phyloP scores from a whole-genome alignment of 2,888 invertebrate species.

The Ormyrus thymus region DNA sequence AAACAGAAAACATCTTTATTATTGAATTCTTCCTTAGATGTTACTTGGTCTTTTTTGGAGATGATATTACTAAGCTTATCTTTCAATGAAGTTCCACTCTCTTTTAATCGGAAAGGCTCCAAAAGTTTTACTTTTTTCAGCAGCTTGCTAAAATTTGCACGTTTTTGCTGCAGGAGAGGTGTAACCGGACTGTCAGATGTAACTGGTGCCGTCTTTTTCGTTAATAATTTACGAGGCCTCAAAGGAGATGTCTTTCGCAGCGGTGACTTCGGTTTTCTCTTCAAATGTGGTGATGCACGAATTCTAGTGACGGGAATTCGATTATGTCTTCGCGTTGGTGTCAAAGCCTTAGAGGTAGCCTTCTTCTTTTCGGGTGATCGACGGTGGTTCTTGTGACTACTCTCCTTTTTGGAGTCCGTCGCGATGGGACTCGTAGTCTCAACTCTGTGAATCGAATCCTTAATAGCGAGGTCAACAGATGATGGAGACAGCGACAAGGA shows the following conservation, averaged over 20 bases:
- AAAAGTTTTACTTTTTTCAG: conserved; percentile 68
- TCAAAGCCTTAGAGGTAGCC: not conserved
- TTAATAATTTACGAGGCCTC: not conserved
- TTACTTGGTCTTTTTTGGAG: not conserved
- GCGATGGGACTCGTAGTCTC: not conserved
- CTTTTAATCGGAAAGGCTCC: conserved; percentile 63
- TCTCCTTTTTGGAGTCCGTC: conserved; percentile 10
- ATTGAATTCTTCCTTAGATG: no score
- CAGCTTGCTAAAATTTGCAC: conserved; percentile 61
- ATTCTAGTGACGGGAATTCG: conserved; percentile 7
- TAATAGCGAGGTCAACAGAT: conserved; percentile 30
- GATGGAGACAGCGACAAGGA: conserved; percentile 19
- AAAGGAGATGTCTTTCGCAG: conserved; percentile 14
- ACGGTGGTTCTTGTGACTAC: conserved; percentile 3
- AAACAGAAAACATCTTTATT: no score
- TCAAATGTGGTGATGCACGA: not conserved
- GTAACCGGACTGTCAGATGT: conserved; percentile 4
- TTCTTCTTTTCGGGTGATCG: conserved; percentile 33
- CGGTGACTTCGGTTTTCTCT: conserved; percentile 1
- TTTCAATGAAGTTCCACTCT: conserved; percentile 67
- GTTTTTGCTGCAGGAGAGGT: not conserved
- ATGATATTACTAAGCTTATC: conserved; percentile 70
- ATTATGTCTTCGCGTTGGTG: not conserved
- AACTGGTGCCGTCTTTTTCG: not conserved
- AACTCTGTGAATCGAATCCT: conserved; percentile 43